Conservation (phyloP, 2,888 invertebrate species). For the Tenthredo distinguenda region DNA sequence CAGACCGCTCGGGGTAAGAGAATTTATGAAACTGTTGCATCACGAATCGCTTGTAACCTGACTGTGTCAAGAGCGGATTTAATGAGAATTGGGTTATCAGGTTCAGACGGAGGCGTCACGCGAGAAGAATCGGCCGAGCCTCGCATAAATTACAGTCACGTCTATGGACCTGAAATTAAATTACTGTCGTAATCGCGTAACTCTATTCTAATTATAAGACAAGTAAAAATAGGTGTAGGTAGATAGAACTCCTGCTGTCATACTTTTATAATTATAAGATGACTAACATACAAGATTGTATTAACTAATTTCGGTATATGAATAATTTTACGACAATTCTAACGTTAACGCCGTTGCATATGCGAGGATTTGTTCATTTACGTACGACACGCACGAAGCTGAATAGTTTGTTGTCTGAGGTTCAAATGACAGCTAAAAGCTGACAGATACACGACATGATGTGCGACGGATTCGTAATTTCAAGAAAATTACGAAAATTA, state of each 20-base stretch:
- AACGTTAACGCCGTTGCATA: neutral
- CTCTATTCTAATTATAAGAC: neutral
- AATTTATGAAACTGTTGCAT: neutral
- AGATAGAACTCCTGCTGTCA: neutral
- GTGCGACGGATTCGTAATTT: neutral
- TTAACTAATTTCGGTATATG: neutral
- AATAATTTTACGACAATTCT: slow-evolving; percentile 6
- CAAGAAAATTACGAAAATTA: neutral
- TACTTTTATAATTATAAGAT: neutral
- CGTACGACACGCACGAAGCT: neutral
- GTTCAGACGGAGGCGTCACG: neutral
- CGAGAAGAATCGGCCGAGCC: neutral
- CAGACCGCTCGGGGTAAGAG: neutral
- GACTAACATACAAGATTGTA: neutral
- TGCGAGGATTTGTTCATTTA: neutral
- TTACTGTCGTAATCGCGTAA: neutral
- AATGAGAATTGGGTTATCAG: slow-evolving; percentile 9
- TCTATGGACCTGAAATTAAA: neutral
- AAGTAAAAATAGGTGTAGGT: neutral
- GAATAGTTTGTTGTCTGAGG: neutral
- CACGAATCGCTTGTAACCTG: neutral
- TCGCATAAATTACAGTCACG: neutral
- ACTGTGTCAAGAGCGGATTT: slow-evolving; percentile 6
- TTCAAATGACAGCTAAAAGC: neutral
- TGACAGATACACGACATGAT: neutral